Percentiles rank a stretch among this genome's conserved stretches.
Evolutionary conservation across 1,140 invertebrate genomes (phyloP).

Genomic region (Whitmania pigra): DNA sequence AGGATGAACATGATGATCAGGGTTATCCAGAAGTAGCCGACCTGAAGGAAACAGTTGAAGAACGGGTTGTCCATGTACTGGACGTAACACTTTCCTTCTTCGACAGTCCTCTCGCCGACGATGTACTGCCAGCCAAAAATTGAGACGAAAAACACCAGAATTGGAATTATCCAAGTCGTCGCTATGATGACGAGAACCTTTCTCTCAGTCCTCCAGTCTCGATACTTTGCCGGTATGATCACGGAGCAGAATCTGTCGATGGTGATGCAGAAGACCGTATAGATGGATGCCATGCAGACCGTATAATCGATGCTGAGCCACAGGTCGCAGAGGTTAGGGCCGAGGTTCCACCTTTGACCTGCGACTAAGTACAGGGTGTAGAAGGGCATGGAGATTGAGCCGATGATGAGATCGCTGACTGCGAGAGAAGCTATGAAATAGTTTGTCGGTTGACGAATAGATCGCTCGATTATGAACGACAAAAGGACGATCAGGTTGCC

Average conservation of each 20-base stretch:
- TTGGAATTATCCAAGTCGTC: conserved; percentile 88
- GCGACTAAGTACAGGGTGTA: conserved; percentile 83
- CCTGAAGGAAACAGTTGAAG: conserved; percentile 93
- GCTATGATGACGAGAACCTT: conserved; percentile 76
- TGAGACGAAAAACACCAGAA: conserved; percentile 88
- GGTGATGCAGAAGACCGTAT: conserved; percentile 95
- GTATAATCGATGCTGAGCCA: conserved; percentile 99
- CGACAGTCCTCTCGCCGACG: conserved; percentile 57
- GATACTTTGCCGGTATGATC: conserved; percentile 92
- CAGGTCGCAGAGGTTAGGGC: conserved; percentile 86
- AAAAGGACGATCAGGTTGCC: conserved; percentile 92
- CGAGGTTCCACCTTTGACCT: conserved; percentile 90
- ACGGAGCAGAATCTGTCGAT: conserved; percentile 98
- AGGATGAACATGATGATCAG: conserved; percentile 46
- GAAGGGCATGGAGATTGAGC: conserved; percentile 73
- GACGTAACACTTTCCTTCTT: conserved; percentile 80
- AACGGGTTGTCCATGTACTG: conserved; percentile 95
- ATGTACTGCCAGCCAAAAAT: conserved; percentile 99
- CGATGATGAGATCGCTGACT: conserved; percentile 93
- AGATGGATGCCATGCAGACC: conserved; percentile 95
- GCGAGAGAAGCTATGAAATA: conserved; percentile 98
- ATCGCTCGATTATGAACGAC: conserved; percentile 88
- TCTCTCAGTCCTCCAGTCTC: conserved; percentile 88
- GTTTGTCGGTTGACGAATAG: conserved; percentile 94
- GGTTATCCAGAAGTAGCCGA: conserved; percentile 95